phyloP scores from a whole-genome alignment of 2,113 vertebrate species.

The Pithys albifrons region DNA sequence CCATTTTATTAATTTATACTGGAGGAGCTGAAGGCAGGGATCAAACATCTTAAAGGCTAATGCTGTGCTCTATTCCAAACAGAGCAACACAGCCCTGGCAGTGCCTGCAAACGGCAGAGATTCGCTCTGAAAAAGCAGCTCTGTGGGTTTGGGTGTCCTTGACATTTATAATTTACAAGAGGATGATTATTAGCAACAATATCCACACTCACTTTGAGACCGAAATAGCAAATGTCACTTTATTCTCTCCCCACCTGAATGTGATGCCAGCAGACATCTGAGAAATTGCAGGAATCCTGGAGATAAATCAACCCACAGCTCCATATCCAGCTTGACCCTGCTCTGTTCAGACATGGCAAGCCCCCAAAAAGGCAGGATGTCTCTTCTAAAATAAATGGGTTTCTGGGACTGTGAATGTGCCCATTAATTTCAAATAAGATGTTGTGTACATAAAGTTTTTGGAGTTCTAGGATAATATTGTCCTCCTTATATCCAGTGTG shows the following conservation, averaged over 20 bases:
- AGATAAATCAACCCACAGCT: slow-evolving; percentile 31
- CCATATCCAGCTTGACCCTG: background rate
- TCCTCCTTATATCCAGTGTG: background rate
- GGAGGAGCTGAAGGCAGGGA: background rate
- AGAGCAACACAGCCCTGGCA: background rate
- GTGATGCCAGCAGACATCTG: slow-evolving; percentile 35
- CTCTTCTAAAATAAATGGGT: slow-evolving; percentile 45
- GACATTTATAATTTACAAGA: slow-evolving; percentile 72
- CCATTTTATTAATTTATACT: background rate
- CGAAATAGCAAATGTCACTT: slow-evolving; percentile 52
- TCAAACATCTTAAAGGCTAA: background rate
- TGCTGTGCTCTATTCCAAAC: background rate
- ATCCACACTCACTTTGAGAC: slow-evolving; percentile 45
- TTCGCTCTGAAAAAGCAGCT: background rate
- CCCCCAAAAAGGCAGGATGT: background rate
- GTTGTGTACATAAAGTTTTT: slow-evolving; percentile 32
- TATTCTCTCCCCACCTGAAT: background rate
- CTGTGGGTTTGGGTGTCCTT: slow-evolving; percentile 28
- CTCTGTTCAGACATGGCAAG: background rate
- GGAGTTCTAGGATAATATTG: slow-evolving; percentile 43
- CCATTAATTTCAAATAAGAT: slow-evolving; percentile 63
- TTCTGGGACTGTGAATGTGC: slow-evolving; percentile 58
- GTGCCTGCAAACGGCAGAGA: background rate
- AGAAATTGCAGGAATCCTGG: slow-evolving; percentile 30
- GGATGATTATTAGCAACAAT: slow-evolving; percentile 62